A percentile compares a stretch with the other conserved stretches of the same genome.
phyloP scores from a whole-genome alignment of 2,888 invertebrate genomes.

The Diaperis boleti region DNA sequence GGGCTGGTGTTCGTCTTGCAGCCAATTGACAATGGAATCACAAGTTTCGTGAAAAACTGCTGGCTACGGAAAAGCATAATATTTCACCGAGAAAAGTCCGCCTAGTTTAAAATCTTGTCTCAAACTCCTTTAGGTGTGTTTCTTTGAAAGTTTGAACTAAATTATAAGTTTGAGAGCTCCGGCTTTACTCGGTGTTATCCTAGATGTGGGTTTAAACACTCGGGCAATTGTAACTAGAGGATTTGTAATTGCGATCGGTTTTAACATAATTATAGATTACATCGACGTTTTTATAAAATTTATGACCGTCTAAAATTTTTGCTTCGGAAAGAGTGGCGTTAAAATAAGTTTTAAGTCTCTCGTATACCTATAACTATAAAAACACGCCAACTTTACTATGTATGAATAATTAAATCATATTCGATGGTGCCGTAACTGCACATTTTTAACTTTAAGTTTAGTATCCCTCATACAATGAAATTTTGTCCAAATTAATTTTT shows the following conservation, averaged over 20 bases:
- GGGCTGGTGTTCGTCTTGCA: not conserved
- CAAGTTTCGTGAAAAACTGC: slow-evolving; percentile 10
- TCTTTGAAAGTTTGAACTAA: slow-evolving; percentile 31
- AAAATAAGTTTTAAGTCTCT: too few species aligned
- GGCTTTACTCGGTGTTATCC: slow-evolving; percentile 29
- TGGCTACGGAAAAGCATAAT: slow-evolving; percentile 12
- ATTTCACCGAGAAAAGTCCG: slow-evolving; percentile 28
- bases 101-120: slow-evolving; percentile 30
- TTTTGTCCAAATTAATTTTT: too few species aligned
- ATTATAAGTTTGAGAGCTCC: slow-evolving; percentile 33
- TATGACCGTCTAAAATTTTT: too few species aligned
- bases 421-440: too few species aligned
- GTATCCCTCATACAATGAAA: too few species aligned
- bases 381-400: too few species aligned
- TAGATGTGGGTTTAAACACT: slow-evolving; percentile 27
- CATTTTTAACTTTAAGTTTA: too few species aligned
- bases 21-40: slow-evolving; percentile 10
- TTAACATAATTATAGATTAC: not conserved
- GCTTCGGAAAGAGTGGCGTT: too few species aligned
- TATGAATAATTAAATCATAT: too few species aligned
- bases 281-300: not conserved
- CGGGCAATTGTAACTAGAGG: slow-evolving; percentile 10
- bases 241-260: not conserved
- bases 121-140: slow-evolving; percentile 24
- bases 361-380: too few species aligned